Evolutionary conservation across 1,140 invertebrate species (phyloP), one percentile per base, ranked within the genome.

Genomic region (Anastrepha ludens): DNA sequence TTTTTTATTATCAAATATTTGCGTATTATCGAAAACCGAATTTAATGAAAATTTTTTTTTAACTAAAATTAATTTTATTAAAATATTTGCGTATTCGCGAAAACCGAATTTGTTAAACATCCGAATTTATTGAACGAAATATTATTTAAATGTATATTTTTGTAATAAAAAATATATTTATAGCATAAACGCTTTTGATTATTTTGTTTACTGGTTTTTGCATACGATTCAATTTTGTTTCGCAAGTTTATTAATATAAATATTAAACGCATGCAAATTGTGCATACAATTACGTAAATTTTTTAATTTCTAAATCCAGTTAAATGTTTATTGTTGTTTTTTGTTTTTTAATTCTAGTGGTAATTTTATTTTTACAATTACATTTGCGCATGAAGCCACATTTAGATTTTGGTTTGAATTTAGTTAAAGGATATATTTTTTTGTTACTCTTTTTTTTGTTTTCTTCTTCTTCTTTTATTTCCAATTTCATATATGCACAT

Each of bases 301-400:
- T 55, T 17, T 81, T 55, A 81, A 55, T 81, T 3, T 55, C 47
- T n/a, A 17, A 81, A 50, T 81, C 9, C 74, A 55, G 20, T 81
- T 81, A 81, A 74, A 15, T 47, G 41, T 81, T 67, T 81, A 55
- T 15, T 58, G 29, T 29, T 29, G 29, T 29, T 29, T 29, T 29
- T 29, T 29, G 29, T 29, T 29, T 4, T 67, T 67, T 67, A 11
- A 81, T 29, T 81, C 55, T 20, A 81, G 11, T 44, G 7, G 15
- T 70, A 70, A 55, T 81, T 81, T 50, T 81, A 74, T 44, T 8
- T 81, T 81, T 81, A 81, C 47, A 81, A 47, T 81, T 81, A 81
- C 47, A 81, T 81, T 81, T 81, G 74, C 74, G 74, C 74, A 81
- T 81, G 44, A 81, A 81, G 74, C 74, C 47, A 81, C 74, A 81